These are phyloP conservation scores for Hirundo rustica DNA, from an alignment of 2,797 vertebrate genomes.

Conservation along the genomic window DNA sequence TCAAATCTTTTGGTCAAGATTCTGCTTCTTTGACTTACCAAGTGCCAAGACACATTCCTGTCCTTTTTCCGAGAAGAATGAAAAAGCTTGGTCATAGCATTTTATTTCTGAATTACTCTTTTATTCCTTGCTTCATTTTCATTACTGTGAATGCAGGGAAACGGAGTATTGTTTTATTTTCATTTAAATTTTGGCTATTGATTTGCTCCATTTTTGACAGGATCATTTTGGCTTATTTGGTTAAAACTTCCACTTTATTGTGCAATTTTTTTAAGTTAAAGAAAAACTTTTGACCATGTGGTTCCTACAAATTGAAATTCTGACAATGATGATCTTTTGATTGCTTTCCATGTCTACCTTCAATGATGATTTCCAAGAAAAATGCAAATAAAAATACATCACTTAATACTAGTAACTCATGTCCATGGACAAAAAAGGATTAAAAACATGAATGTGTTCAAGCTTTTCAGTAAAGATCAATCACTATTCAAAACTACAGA, in stretches of 20 bases:
- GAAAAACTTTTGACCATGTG: not conserved
- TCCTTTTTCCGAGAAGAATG: not conserved
- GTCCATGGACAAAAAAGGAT: conserved; percentile 8
- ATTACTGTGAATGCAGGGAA: not conserved
- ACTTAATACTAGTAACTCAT: not conserved
- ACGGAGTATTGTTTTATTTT: not conserved
- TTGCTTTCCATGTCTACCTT: not conserved
- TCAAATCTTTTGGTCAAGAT: not conserved
- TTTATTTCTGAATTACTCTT: not conserved
- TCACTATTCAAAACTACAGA: not conserved
- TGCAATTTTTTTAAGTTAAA: not conserved
- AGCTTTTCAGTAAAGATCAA: not conserved
- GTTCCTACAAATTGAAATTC: conserved; percentile 8
- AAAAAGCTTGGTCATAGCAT: not conserved
- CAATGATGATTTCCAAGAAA: not conserved
- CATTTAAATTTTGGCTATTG: not conserved
- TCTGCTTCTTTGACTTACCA: not conserved
- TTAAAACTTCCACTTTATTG: not conserved
- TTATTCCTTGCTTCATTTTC: not conserved
- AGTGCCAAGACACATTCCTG: not conserved
- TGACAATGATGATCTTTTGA: not conserved
- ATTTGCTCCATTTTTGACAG: not conserved
- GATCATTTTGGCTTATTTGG: not conserved
- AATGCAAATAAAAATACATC: not conserved
- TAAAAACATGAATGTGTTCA: not conserved